Conservation (phyloP, 2,888 invertebrate species). For the Lordiphosa andalusiaca region DNA sequence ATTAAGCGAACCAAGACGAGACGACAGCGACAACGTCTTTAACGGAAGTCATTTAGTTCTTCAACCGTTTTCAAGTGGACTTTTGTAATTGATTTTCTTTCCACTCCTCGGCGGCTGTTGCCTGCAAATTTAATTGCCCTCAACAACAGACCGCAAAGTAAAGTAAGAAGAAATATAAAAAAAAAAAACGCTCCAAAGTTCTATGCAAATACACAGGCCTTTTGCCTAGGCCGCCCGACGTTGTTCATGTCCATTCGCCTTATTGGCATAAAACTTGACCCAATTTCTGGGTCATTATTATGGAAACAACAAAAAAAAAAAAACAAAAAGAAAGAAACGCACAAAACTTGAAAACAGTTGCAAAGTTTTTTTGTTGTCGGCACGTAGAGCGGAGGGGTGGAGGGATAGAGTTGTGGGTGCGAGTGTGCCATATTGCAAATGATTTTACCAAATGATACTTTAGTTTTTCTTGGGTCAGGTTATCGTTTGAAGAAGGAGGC, state of each 20-base stretch:
- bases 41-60: conserved; percentile 66
- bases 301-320: conserved; percentile 9
- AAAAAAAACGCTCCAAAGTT: conserved; percentile 59
- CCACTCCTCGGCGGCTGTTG: not conserved
- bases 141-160: conserved; percentile 43
- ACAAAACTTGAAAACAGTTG: conserved; percentile 33
- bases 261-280: conserved; percentile 65
- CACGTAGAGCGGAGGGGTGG: conserved; percentile 7
- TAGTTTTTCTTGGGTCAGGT: conserved; percentile 23
- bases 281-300: conserved; percentile 37
- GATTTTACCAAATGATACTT: conserved; percentile 38
- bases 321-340: not conserved
- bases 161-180: conserved; percentile 20
- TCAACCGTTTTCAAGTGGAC: conserved; percentile 41
- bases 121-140: conserved; percentile 58
- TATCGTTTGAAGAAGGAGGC: not conserved
- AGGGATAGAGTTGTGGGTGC: not conserved
- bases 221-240: conserved; percentile 36
- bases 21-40: conserved; percentile 46
- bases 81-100: conserved; percentile 56
- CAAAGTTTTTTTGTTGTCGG: conserved; percentile 36
- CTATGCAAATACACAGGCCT: conserved; percentile 57
- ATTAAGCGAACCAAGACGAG: conserved; percentile 29
- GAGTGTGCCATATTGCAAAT: conserved; percentile 24
- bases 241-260: conserved; percentile 38